A percentile compares a stretch with the other conserved stretches of the same genome.
phyloP scores from a whole-genome alignment of 2,113 vertebrate genomes.

The Seriola rivoliana region DNA sequence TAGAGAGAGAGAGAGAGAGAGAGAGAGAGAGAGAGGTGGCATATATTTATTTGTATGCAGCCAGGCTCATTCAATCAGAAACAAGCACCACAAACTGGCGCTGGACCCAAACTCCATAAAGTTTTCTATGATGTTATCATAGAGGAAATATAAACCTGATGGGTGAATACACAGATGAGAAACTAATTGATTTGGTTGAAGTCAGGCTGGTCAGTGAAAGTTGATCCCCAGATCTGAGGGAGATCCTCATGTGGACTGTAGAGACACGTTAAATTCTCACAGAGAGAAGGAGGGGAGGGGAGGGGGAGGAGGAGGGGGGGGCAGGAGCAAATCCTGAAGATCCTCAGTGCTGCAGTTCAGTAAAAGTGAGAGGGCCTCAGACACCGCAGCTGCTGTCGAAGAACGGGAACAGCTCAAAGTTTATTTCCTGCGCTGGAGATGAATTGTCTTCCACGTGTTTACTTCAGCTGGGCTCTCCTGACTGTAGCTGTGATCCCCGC shows the following conservation, averaged over 20 bases:
- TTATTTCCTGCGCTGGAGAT: constrained; percentile 3
- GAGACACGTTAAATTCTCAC: not conserved
- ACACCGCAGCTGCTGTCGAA: not conserved
- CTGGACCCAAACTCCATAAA: not conserved
- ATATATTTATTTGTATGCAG: not conserved
- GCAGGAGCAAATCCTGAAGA: not conserved
- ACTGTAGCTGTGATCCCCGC: constrained; percentile 18
- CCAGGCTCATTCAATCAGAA: not conserved
- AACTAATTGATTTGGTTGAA: not conserved
- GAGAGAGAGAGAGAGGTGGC: not conserved
- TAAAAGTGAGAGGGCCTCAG: not conserved
- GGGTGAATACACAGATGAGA: not conserved
- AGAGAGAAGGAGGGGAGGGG: not conserved
- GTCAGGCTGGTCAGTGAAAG: constrained; percentile 8
- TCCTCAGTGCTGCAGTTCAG: constrained; percentile 2
- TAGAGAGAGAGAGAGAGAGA: not conserved
- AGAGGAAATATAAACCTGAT: not conserved
- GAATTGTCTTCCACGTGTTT: constrained; percentile 13
- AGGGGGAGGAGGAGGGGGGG: not conserved
- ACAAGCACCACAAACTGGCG: not conserved
- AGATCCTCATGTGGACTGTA: not conserved
- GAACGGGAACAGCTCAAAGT: not conserved
- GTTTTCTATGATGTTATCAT: not conserved
- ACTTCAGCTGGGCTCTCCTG: constrained; percentile 32
- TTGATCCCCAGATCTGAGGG: constrained; percentile 44